Percentiles rank a stretch among this genome's conserved stretches.
phyloP scores from a whole-genome alignment of 2,113 vertebrate species.

The Megaceryle maxima region DNA sequence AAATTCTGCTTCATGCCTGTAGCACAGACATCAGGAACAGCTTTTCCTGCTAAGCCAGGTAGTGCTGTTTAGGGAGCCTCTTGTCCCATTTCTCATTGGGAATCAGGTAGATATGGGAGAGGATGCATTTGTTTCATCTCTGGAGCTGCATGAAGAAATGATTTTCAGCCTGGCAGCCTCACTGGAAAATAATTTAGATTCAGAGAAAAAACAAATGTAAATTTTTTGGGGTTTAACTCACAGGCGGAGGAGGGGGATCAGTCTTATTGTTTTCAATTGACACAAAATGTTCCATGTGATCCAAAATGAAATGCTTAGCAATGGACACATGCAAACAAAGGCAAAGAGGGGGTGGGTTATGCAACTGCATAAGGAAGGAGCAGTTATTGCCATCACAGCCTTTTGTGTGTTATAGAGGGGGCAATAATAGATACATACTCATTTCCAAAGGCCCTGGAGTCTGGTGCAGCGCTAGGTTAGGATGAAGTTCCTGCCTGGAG shows the following conservation, averaged over 20 bases:
- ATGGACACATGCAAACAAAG: not conserved
- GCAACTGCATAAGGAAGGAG: not conserved
- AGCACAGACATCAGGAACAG: not conserved
- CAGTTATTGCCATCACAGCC: not conserved
- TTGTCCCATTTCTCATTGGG: not conserved
- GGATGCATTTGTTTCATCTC: not conserved
- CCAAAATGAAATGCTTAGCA: conserved; percentile 34
- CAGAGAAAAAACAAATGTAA: conserved; percentile 30
- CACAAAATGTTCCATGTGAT: conserved; percentile 51
- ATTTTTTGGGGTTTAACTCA: conserved; percentile 49
- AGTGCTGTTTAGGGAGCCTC: not conserved
- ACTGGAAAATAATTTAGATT: conserved; percentile 39
- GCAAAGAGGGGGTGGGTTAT: not conserved
- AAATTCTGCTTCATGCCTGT: not conserved
- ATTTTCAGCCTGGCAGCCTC: conserved; percentile 41
- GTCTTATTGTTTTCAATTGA: conserved; percentile 58
- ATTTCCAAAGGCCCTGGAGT: not conserved
- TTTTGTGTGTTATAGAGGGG: not conserved
- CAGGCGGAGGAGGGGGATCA: not conserved
- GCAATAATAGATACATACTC: not conserved
- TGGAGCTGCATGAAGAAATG: not conserved
- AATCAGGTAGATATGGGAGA: conserved; percentile 7
- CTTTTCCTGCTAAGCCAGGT: not conserved
- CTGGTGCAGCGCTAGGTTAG: not conserved
- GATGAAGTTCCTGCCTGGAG: not conserved